Evolutionary conservation across 2,113 vertebrate genomes (phyloP).

Genomic region (Eublepharis macularius): DNA sequence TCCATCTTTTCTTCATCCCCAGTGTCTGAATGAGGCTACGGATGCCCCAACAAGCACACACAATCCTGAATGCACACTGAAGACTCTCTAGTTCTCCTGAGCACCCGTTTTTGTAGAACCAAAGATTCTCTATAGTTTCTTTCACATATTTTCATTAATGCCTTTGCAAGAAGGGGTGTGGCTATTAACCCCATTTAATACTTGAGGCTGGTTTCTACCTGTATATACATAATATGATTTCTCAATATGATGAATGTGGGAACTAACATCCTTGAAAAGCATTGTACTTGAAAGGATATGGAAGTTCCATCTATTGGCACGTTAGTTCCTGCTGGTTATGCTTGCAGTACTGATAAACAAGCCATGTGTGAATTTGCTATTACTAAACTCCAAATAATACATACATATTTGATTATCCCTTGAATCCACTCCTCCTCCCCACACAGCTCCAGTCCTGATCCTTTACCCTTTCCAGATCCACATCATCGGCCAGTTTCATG

Average conservation of each 20-base stretch:
- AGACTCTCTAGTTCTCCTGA: not conserved
- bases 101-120: not conserved
- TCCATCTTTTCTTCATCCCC: not conserved
- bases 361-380: not conserved
- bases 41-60: not conserved
- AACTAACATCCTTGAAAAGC: not conserved
- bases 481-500: constrained; percentile 97
- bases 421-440: no score
- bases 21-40: not conserved
- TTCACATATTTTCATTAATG: not conserved
- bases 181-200: not conserved
- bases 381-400: not conserved
- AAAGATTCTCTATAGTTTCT: not conserved
- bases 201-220: not conserved
- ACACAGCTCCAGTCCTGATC: not conserved
- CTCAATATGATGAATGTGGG: not conserved
- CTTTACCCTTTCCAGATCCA: constrained; percentile 95
- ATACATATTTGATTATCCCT: not conserved
- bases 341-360: not conserved
- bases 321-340: not conserved
- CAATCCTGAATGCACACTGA: not conserved
- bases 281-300: not conserved
- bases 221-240: not conserved
- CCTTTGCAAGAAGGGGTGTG: not conserved
- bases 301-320: not conserved